These are phyloP conservation scores for Petrolisthes cinctipes DNA, from an alignment of 2,888 invertebrate species.

Conservation along the genomic window DNA sequence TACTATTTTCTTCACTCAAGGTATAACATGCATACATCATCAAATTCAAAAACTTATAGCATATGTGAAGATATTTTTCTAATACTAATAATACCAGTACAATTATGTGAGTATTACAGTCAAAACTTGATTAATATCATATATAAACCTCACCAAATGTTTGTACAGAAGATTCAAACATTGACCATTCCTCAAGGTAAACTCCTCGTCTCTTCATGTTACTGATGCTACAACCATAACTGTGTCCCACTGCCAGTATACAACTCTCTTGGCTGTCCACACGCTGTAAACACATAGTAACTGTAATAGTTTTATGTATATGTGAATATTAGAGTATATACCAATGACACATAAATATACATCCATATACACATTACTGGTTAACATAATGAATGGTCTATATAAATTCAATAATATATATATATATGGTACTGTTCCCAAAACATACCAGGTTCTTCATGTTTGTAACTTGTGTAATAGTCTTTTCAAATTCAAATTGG, in stretches of 20 bases:
- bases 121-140: not conserved
- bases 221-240: conserved; percentile 51
- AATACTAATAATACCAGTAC: not conserved
- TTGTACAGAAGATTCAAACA: conserved; percentile 50
- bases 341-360: not conserved
- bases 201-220: conserved; percentile 46
- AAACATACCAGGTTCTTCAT: conserved; percentile 67
- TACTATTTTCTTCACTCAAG: too few species aligned
- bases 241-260: conserved; percentile 59
- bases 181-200: conserved; percentile 57
- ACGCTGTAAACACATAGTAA: conserved; percentile 67
- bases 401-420: not conserved
- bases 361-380: not conserved
- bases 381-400: not conserved
- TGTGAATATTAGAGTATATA: not conserved
- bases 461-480: conserved; percentile 74
- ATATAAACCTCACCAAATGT: conserved; percentile 43
- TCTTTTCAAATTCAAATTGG: conserved; percentile 73
- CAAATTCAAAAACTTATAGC: not conserved
- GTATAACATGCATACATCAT: not conserved
- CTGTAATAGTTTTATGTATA: too few species aligned
- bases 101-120: not conserved
- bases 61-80: not conserved
- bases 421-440: not conserved
- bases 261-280: conserved; percentile 67